phyloP scores from a whole-genome alignment of 1,140 invertebrate species.

The Trichoplusia ni region DNA sequence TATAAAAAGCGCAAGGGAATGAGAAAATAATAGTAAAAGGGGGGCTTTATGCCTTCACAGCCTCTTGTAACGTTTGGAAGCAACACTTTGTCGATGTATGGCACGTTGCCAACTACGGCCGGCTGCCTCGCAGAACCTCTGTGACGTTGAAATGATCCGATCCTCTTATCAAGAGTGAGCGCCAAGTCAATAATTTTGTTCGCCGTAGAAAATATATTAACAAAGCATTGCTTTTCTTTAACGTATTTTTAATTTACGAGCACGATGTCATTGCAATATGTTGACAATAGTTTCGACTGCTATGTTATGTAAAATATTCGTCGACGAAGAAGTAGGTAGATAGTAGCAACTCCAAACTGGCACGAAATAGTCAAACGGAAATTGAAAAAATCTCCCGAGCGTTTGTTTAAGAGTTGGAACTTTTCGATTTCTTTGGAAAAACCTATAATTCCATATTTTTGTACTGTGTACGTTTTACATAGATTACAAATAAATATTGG shows the following conservation, averaged over 20 bases:
- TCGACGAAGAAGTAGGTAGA: too few species aligned
- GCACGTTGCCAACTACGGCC: neutral
- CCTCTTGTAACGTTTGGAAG: conserved; percentile 3
- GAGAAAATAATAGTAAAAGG: conserved; percentile 15
- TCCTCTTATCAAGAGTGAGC: conserved; percentile 19
- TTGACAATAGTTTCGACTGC: too few species aligned
- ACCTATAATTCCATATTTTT: too few species aligned
- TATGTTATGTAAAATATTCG: too few species aligned
- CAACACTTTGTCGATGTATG: conserved; percentile 8
- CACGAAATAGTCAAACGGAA: too few species aligned
- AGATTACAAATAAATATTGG: too few species aligned
- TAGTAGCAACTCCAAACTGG: too few species aligned
- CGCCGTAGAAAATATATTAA: neutral
- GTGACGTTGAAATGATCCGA: conserved; percentile 24
- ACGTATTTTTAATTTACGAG: neutral
- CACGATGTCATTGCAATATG: too few species aligned
- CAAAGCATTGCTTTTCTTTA: neutral
- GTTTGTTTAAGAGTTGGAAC: too few species aligned
- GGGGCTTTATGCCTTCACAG: conserved; percentile 17
- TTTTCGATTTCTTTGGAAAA: too few species aligned
- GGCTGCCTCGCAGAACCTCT: conserved; percentile 5
- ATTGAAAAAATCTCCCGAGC: too few species aligned
- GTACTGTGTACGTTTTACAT: too few species aligned
- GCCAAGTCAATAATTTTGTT: conserved; percentile 9
- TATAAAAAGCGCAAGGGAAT: conserved; percentile 14